A percentile compares a stretch with the other conserved stretches of the same genome.
These are phyloP conservation scores for Chaetura pelagica DNA, from an alignment of 2,113 vertebrate genomes.

Conservation along the genomic window DNA sequence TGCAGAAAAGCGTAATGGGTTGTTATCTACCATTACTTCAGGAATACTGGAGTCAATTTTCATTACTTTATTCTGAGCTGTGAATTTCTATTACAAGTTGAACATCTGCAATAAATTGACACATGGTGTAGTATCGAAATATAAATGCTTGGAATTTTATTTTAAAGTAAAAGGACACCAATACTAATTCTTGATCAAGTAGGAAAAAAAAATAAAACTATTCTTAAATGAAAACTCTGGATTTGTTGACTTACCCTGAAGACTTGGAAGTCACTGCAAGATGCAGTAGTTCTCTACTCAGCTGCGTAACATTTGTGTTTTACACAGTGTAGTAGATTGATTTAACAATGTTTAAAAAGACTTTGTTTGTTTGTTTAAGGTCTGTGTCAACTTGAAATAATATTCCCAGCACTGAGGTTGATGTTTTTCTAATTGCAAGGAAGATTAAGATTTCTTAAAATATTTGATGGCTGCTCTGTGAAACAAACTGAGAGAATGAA, in stretches of 20 bases:
- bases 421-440: not conserved
- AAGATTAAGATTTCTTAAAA: slow-evolving; percentile 1
- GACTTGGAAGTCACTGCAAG: not conserved
- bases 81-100: not conserved
- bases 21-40: not conserved
- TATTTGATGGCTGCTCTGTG: not conserved
- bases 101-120: not conserved
- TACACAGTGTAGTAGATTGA: not conserved
- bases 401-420: not conserved
- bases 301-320: not conserved
- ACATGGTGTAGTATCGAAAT: not conserved
- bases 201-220: not conserved
- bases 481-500: not conserved
- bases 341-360: not conserved
- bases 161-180: not conserved
- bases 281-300: not conserved
- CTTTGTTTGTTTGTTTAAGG: not conserved
- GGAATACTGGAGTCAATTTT: not conserved
- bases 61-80: not conserved
- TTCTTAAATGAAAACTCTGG: not conserved
- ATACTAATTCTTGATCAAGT: not conserved
- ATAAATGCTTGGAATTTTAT: not conserved
- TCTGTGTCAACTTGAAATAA: not conserved
- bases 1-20: not conserved
- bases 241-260: not conserved